Base-by-base conservation (phyloP, 64 coral and sea anemone species). In the Dendrophyllia cribrosa region DNA sequence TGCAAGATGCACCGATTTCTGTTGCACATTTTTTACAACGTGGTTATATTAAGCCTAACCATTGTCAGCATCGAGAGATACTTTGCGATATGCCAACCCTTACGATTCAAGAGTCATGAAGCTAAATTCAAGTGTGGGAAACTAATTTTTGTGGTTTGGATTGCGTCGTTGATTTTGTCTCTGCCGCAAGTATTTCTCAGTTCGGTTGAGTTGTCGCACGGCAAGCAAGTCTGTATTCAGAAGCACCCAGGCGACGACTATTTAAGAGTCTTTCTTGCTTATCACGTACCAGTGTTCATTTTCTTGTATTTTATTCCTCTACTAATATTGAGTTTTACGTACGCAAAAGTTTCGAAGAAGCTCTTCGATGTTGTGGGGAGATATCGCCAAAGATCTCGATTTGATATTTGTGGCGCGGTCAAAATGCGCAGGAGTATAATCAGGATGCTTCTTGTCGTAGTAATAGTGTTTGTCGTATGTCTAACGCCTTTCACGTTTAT, bases 1-100 rank as follows among this genome's bases (percentile, higher is more conserved):
- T 93, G 91, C 60, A 93, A 58, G 16, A 6, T 69, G 10, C 91
- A 93, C 59, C 51, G 91, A 6, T 85, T 65, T 52, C 23, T 83
- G 0, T 25, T 93, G 13, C 83, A 93, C 15, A 19, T 71, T 64
- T 93, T 87, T 83, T 93, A 93, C 16, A 63, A 72, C 62, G 91
- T 83, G 9, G 82, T 83, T 2, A 93, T 93, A 9, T 47, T 93
- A 6, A 86, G 79, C 51, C 45, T 93, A 4, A 74, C 83, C 13
- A 63, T 83, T 24, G 83, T 93, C 20, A 93, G 91, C 50, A 44
- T 93, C 4, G 91, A 93, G 47, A 86, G 83, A 60, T 93, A 86
- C 59, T 64, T 66, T 8, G 91, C 91, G 17, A 93, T 93, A 71
- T 93, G 91, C 43, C 23, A 87, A n/a, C 91, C 81, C 6, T 8